Evolutionary conservation across 2,888 invertebrate species (phyloP), one percentile per base, ranked within the genome.

Genomic region (Caenorhabditis virilis): DNA sequence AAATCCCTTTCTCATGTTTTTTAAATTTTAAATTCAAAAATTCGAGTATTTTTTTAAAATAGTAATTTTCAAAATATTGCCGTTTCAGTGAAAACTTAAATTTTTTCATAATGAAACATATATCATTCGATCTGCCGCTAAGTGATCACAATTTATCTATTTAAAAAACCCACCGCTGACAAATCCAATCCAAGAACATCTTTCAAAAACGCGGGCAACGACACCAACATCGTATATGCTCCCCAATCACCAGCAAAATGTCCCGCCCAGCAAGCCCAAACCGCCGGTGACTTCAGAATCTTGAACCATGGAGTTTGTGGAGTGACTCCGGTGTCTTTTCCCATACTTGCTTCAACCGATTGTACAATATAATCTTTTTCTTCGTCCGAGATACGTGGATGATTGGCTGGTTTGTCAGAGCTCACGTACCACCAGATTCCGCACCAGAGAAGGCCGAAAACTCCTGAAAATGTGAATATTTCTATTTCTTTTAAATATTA

Each of bases 391-490:
- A 88, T 86, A 33, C 88, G 81, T 5, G 87, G 87, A 83, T 89
- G 88, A 22, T 84, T 79, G 13, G 85, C 84, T 1, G 88, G 87
- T 16, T 84, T 85, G 65, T 88, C 88, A 70, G 86, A 87, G 25
- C 87, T 85, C 25, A 86, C 68, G 36, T 85, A 79, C 74, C 84
- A 81, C 85, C 87, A 86, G 16, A 84, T 67, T 2, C 84, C 61
- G 27, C 85, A 83, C 86, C 87, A 87, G 9, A 86, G 26, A 4
- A 86, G 49, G 30, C 86, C 86, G 15, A 58, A 58, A 22, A 47
- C 41, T 85, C 87, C n/a, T n/a, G n/a, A n/a, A n/a, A n/a, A n/a
- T n/a, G n/a, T n/a, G n/a, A n/a, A n/a, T n/a, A n/a, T n/a, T n/a
- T n/a, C n/a, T n/a, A n/a, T n/a, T n/a, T n/a, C n/a, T n/a, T n/a